phyloP scores from a whole-genome alignment of 2,888 invertebrate species.

The Ectemnius lituratus region DNA sequence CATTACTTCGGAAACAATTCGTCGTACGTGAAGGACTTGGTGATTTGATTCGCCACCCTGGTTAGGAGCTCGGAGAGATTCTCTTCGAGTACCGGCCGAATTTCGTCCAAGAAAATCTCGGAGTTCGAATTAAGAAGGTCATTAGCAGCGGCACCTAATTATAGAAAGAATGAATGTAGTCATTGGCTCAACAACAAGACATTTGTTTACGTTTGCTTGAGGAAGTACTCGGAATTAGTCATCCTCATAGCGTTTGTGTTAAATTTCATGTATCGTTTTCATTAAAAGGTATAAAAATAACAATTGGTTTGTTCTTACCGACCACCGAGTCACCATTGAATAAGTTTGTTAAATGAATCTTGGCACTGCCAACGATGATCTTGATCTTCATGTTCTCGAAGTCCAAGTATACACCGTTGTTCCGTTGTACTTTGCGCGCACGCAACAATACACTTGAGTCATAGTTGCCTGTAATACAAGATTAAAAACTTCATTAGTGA shows the following conservation, averaged over 20 bases:
- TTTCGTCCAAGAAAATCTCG: slow-evolving; percentile 83
- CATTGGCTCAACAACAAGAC: no score
- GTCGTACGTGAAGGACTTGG: slow-evolving; percentile 84
- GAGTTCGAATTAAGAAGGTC: slow-evolving; percentile 84
- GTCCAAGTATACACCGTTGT: slow-evolving; percentile 81
- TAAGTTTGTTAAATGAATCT: slow-evolving; percentile 83
- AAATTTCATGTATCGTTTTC: no score
- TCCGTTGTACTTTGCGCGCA: slow-evolving; percentile 80
- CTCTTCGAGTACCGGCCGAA: slow-evolving; percentile 83
- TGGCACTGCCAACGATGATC: slow-evolving; percentile 82
- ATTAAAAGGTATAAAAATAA: background rate
- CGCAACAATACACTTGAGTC: slow-evolving; percentile 83
- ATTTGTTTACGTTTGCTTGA: background rate
- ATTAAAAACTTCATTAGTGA: background rate
- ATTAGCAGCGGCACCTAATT: slow-evolving; percentile 83
- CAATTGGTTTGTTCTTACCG: slow-evolving; percentile 73
- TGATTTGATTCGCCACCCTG: slow-evolving; percentile 85
- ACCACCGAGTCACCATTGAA: slow-evolving; percentile 84
- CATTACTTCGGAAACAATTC: slow-evolving; percentile 81
- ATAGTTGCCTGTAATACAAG: slow-evolving; percentile 81
- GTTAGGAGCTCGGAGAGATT: slow-evolving; percentile 84
- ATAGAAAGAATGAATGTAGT: background rate
- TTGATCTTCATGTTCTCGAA: slow-evolving; percentile 83
- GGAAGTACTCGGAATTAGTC: background rate
- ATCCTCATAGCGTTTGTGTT: background rate